Percentiles rank a stretch among this genome's conserved stretches.
Conservation (phyloP, 1,140 invertebrate species). For the Aleiodes sp. region DNA sequence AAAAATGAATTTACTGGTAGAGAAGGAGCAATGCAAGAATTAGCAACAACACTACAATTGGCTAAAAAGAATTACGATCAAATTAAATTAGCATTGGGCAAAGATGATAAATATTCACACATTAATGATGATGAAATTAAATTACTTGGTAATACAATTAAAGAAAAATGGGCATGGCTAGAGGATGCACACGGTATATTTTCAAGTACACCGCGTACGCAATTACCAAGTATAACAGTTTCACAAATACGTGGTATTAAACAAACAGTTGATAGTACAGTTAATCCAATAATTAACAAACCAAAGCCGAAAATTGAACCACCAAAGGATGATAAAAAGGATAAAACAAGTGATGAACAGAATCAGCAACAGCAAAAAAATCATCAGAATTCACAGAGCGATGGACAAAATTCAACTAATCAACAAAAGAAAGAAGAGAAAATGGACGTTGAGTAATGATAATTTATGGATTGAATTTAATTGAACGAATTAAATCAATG, state of each 20-base stretch:
- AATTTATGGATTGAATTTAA: constrained; percentile 38
- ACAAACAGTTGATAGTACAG: constrained; percentile 75
- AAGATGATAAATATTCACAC: constrained; percentile 85
- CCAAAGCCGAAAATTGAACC: constrained; percentile 79
- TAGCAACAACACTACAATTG: constrained; percentile 76
- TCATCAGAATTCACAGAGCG: constrained; percentile 50
- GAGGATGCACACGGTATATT: constrained; percentile 75
- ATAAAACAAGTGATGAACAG: constrained; percentile 47
- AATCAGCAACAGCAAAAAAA: too few species aligned
- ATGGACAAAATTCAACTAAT: constrained; percentile 60
- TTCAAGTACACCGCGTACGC: constrained; percentile 69
- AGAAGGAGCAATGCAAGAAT: constrained; percentile 79
- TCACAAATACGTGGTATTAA: constrained; percentile 79
- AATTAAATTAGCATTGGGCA: constrained; percentile 64
- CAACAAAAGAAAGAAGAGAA: constrained; percentile 68
- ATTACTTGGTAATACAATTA: constrained; percentile 70
- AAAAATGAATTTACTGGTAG: constrained; percentile 81
- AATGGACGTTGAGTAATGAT: constrained; percentile 67
- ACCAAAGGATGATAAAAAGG: constrained; percentile 60
- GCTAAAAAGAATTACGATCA: constrained; percentile 79
- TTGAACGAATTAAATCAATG: too few species aligned
- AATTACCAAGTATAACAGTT: constrained; percentile 78
- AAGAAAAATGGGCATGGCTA: constrained; percentile 75
- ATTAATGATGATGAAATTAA: constrained; percentile 82
- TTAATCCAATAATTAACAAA: constrained; percentile 83